These are phyloP conservation scores for Tiliqua scincoides DNA, from an alignment of 2,113 vertebrate genomes.

Conservation along the genomic window DNA sequence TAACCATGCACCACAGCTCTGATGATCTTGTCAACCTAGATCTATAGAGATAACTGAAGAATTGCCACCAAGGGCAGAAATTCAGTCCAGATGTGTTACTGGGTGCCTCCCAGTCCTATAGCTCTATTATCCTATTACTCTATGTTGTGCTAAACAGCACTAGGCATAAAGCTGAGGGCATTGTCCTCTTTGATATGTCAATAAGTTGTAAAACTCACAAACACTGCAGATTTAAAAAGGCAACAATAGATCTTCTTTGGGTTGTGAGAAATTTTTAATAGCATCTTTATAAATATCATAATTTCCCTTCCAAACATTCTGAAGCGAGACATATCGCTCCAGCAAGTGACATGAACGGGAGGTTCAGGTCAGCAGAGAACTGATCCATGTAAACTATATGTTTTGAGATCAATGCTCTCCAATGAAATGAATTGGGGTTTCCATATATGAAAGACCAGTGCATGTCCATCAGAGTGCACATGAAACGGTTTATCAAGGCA, in stretches of 20 bases:
- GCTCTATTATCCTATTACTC: background rate
- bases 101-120: background rate
- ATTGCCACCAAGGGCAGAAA: too few relatives aligned
- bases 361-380: background rate
- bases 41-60: too few relatives aligned
- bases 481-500: conserved; percentile 2
- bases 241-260: background rate
- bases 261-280: background rate
- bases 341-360: too few relatives aligned
- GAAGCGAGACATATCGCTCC: background rate
- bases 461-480: background rate
- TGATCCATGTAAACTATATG: background rate
- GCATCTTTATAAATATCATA: background rate
- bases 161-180: background rate
- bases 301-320: background rate
- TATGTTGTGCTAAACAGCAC: background rate
- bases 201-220: background rate
- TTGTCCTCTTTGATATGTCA: background rate
- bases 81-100: too few relatives aligned
- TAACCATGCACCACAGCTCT: too few relatives aligned
- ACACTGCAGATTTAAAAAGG: background rate
- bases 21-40: too few relatives aligned
- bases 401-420: background rate
- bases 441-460: background rate
- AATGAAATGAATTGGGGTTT: background rate